Conservation (phyloP, 2,888 invertebrate species). For the Eupithecia subumbrata region DNA sequence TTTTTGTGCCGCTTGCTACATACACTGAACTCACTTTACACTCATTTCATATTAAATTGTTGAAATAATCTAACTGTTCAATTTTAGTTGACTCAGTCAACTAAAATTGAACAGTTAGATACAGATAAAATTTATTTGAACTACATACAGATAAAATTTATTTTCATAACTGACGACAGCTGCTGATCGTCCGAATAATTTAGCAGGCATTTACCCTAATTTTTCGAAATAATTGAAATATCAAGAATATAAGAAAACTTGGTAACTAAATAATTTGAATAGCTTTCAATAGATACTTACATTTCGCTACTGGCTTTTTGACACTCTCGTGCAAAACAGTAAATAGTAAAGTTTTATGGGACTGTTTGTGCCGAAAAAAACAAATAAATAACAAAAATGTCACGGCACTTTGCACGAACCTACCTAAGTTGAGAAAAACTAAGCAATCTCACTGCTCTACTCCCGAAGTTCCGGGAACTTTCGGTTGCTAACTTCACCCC, state of each 20-base stretch:
- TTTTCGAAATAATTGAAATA: background rate
- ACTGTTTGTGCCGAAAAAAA: slow-evolving; percentile 9
- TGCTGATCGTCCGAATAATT: background rate
- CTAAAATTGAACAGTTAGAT: too few species aligned
- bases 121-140: background rate
- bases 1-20: background rate
- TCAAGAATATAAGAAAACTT: background rate
- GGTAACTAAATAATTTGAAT: background rate
- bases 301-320: background rate
- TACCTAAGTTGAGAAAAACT: slow-evolving; percentile 34
- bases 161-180: background rate
- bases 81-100: background rate
- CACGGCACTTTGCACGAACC: slow-evolving; percentile 21
- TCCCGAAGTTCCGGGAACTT: slow-evolving; percentile 35
- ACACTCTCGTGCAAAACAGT: background rate
- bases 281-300: background rate
- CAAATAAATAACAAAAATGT: slow-evolving; percentile 6
- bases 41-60: background rate
- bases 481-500: slow-evolving; percentile 40
- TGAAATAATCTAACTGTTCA: background rate
- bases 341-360: background rate
- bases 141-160: background rate
- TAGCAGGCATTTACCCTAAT: background rate
- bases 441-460: slow-evolving; percentile 34
- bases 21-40: background rate